Percentiles rank a stretch among this genome's conserved stretches.
Conservation (phyloP, 1,140 invertebrate genomes). For the Muscidifurax raptorellus region DNA sequence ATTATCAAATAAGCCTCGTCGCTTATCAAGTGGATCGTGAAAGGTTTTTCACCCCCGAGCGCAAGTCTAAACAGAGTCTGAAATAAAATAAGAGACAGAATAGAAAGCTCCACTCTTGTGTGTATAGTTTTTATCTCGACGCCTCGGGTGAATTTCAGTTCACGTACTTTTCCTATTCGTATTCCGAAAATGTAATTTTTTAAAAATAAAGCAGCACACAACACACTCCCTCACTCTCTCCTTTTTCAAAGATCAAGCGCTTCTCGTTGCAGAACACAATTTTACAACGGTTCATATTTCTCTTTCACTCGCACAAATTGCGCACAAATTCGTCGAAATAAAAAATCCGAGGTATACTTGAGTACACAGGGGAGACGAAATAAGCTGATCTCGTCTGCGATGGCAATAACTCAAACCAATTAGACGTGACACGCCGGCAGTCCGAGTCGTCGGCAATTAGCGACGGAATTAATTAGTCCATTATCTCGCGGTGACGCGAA, state of each 20-base stretch:
- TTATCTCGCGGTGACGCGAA: conserved; percentile 63
- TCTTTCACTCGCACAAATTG: no score
- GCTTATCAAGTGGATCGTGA: neutral
- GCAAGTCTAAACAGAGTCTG: neutral
- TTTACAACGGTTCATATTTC: no score
- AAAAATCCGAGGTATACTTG: neutral
- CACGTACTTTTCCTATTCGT: neutral
- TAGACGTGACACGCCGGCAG: conserved; percentile 61
- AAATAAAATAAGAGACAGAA: conserved; percentile 30
- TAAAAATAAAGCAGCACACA: neutral
- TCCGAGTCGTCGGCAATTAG: conserved; percentile 67
- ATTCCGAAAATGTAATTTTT: neutral
- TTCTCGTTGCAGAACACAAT: no score
- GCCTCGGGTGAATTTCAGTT: conserved; percentile 25
- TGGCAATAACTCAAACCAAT: conserved; percentile 67
- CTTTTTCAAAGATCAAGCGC: no score
- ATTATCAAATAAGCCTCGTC: conserved; percentile 15
- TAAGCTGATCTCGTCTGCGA: conserved; percentile 38
- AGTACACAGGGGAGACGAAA: conserved; percentile 40
- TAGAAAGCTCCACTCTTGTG: neutral
- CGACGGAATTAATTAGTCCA: conserved; percentile 70
- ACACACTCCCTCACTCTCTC: no score
- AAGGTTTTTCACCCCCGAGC: neutral
- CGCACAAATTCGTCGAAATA: neutral
- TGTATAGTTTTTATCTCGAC: conserved; percentile 43